A percentile compares a stretch with the other conserved stretches of the same genome.
phyloP scores from a whole-genome alignment of 2,113 vertebrate species.

The Panthera uncia region DNA sequence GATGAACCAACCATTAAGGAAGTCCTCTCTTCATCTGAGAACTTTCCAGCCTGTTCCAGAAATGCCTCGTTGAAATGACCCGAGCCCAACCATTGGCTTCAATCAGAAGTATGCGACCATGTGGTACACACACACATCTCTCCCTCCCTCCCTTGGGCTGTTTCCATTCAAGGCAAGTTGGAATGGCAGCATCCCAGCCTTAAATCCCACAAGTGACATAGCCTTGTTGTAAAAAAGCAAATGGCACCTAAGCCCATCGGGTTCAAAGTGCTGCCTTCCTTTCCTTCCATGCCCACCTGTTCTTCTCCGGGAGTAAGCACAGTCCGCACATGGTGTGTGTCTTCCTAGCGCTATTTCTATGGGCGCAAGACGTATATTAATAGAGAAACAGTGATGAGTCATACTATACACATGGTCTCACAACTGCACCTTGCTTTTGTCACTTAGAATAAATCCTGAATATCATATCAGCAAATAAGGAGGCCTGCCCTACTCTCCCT shows the following conservation, averaged over 20 bases:
- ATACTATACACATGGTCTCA: background rate
- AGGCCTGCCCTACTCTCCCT: background rate
- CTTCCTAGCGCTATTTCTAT: background rate
- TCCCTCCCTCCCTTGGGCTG: background rate
- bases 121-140: no score
- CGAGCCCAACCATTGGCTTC: background rate
- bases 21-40: background rate
- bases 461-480: accelerated
- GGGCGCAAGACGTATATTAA: background rate
- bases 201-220: background rate
- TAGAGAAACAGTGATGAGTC: background rate
- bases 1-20: background rate
- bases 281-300: background rate
- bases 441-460: background rate
- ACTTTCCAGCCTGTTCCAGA: background rate
- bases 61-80: background rate
- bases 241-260: background rate
- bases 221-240: background rate
- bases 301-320: background rate
- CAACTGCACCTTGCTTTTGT: background rate
- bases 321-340: no score
- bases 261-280: background rate
- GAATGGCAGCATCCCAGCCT: background rate
- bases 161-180: background rate
- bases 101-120: background rate